phyloP scores from a whole-genome alignment of 1,140 invertebrate species.

The Ylistrum balloti region DNA sequence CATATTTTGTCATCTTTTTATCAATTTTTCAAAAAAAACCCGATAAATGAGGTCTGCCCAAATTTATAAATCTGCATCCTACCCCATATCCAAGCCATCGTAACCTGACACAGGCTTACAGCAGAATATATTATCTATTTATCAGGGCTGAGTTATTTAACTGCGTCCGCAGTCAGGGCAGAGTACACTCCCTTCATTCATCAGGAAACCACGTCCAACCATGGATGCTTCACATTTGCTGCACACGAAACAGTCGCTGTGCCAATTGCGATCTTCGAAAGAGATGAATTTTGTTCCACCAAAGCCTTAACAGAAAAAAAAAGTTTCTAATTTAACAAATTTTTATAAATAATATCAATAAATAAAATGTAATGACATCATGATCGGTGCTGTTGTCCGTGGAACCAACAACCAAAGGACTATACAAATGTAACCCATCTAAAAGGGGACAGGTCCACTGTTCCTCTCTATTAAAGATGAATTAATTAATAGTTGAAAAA shows the following conservation, averaged over 20 bases:
- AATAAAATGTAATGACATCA: too few species aligned
- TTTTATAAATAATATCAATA: too few species aligned
- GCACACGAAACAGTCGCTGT: slow-evolving; percentile 99
- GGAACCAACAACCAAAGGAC: too few species aligned
- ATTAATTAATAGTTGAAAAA: too few species aligned
- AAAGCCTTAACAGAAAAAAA: slow-evolving; percentile 75
- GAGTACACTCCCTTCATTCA: slow-evolving; percentile 97
- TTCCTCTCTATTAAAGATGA: too few species aligned
- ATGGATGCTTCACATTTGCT: slow-evolving; percentile 96
- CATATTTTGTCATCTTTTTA: not conserved
- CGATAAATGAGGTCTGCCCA: not conserved
- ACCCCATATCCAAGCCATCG: not conserved
- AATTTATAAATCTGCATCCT: not conserved
- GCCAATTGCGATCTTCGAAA: slow-evolving; percentile 99
- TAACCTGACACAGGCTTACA: not conserved
- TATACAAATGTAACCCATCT: too few species aligned
- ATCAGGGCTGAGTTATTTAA: slow-evolving; percentile 62
- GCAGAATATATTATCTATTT: not conserved
- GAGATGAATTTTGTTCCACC: slow-evolving; percentile 98
- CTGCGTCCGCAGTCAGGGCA: slow-evolving; percentile 96
- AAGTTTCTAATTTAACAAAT: not conserved
- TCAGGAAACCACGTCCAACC: slow-evolving; percentile 99
- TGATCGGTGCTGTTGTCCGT: too few species aligned
- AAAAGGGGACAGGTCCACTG: too few species aligned
- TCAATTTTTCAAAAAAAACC: too few species aligned